These are phyloP conservation scores for Hesperia comma DNA, from an alignment of 2,888 invertebrate species.

Conservation along the genomic window DNA sequence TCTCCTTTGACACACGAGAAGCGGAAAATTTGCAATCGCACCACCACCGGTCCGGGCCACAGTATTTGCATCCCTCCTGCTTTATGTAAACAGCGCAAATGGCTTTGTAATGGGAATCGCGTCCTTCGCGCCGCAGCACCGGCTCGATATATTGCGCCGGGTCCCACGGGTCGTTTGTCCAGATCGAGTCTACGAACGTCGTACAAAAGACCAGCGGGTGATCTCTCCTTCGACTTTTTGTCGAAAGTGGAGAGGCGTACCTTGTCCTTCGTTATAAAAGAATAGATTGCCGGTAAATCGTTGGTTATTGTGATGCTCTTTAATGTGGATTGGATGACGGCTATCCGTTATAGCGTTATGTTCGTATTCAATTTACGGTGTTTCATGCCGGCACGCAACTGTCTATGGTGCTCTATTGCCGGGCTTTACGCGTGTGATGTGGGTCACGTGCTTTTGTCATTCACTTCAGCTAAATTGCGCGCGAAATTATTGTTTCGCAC, in stretches of 20 bases:
- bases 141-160: constrained; percentile 73
- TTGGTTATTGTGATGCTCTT: constrained; percentile 76
- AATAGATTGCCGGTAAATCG: constrained; percentile 83
- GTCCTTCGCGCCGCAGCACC: constrained; percentile 70
- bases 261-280: constrained; percentile 73
- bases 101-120: constrained; percentile 75
- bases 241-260: constrained; percentile 79
- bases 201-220: constrained; percentile 79
- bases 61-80: constrained; percentile 63
- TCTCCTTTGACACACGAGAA: constrained; percentile 75
- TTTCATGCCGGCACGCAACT: constrained; percentile 74
- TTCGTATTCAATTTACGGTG: constrained; percentile 74
- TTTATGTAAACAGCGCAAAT: constrained; percentile 79
- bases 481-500: constrained; percentile 52
- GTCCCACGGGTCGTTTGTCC: constrained; percentile 78
- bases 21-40: constrained; percentile 77
- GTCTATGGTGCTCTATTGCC: constrained; percentile 55
- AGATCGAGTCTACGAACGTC: constrained; percentile 69
- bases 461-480: constrained; percentile 47
- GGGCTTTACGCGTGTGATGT: constrained; percentile 68
- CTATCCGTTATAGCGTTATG: constrained; percentile 64
- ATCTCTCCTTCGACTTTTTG: constrained; percentile 78
- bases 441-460: constrained; percentile 68
- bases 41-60: constrained; percentile 53
- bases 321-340: constrained; percentile 73